Conservation (phyloP, 2,888 invertebrate genomes). For the Hydraecia micacea region DNA sequence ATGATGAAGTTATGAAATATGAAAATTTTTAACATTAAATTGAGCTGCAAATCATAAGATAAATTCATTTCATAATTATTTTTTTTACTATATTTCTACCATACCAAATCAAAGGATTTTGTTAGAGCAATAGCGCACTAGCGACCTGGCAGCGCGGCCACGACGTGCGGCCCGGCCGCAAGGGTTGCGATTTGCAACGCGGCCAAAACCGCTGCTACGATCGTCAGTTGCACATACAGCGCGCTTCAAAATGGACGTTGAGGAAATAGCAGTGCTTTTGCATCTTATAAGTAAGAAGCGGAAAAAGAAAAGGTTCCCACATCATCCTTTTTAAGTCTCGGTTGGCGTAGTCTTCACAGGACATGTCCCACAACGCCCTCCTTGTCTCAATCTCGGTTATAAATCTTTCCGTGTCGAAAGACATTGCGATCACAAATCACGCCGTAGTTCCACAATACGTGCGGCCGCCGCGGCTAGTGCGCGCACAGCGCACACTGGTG, state of each 20-base stretch:
- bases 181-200: background rate
- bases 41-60: background rate
- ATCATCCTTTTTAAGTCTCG: slow-evolving; percentile 11
- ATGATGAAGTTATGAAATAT: no score
- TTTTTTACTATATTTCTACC: background rate
- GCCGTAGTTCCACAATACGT: slow-evolving; percentile 22
- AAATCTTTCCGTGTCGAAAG: slow-evolving; percentile 21
- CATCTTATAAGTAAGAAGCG: slow-evolving; percentile 41
- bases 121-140: slow-evolving; percentile 14
- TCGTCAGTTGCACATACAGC: slow-evolving; percentile 7
- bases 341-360: slow-evolving; percentile 20
- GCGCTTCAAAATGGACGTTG: slow-evolving; percentile 35
- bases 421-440: slow-evolving; percentile 10
- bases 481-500: background rate
- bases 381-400: slow-evolving; percentile 4
- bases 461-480: slow-evolving; percentile 8
- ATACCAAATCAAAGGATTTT: background rate
- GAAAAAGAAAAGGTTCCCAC: slow-evolving; percentile 25
- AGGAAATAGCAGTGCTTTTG: slow-evolving; percentile 41
- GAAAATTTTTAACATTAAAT: background rate
- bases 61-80: background rate
- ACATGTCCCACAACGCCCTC: slow-evolving; percentile 13
- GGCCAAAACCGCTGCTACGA: no score
- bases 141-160: background rate
- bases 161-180: background rate